phyloP scores from a whole-genome alignment of 2,888 invertebrate genomes.

The Anodontia alba region DNA sequence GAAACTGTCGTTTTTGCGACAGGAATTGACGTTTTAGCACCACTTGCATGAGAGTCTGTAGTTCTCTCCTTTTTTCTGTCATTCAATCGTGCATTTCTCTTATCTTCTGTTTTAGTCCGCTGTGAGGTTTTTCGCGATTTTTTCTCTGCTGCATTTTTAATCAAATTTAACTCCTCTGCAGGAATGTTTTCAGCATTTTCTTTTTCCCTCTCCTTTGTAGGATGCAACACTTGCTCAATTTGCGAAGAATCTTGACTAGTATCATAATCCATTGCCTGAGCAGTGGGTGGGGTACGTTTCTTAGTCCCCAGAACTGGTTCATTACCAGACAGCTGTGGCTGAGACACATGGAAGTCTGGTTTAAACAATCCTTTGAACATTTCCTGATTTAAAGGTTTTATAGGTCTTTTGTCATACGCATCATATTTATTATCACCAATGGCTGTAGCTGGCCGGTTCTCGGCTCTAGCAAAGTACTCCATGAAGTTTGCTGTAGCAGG shows the following conservation, averaged over 20 bases:
- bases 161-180: slow-evolving; percentile 57
- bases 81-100: slow-evolving; percentile 40
- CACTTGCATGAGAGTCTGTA: slow-evolving; percentile 45
- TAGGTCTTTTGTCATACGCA: slow-evolving; percentile 74
- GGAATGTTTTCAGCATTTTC: slow-evolving; percentile 57
- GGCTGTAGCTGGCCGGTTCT: slow-evolving; percentile 65
- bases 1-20: slow-evolving; percentile 65
- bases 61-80: slow-evolving; percentile 50
- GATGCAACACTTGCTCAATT: slow-evolving; percentile 61
- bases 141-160: slow-evolving; percentile 63
- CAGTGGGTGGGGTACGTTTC: slow-evolving; percentile 72
- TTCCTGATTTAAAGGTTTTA: slow-evolving; percentile 76
- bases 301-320: slow-evolving; percentile 70
- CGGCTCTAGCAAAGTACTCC: slow-evolving; percentile 56
- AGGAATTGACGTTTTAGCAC: slow-evolving; percentile 66
- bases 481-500: slow-evolving; percentile 56
- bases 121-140: slow-evolving; percentile 49
- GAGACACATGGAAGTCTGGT: slow-evolving; percentile 70
- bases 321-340: slow-evolving; percentile 71
- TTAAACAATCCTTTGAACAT: slow-evolving; percentile 63
- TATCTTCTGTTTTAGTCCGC: slow-evolving; percentile 47
- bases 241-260: slow-evolving; percentile 71
- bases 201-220: slow-evolving; percentile 33
- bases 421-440: slow-evolving; percentile 72
- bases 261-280: slow-evolving; percentile 76